phyloP scores from a whole-genome alignment of 2,888 invertebrate species.

The Hypomecis atomaria region DNA sequence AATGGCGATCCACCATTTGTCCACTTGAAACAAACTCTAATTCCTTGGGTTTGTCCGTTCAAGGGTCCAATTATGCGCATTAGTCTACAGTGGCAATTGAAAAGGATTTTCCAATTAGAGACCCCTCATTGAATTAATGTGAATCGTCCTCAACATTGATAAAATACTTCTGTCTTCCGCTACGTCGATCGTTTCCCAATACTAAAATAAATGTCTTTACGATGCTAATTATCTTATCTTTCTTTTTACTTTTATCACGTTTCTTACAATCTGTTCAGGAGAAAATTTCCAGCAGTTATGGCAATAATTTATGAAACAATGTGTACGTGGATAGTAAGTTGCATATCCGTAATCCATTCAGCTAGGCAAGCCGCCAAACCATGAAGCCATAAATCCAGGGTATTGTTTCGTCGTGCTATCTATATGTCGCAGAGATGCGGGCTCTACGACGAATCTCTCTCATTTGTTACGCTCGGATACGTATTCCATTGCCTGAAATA shows the following conservation, averaged over 20 bases:
- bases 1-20: slow-evolving; percentile 49
- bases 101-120: slow-evolving; percentile 73
- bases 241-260: slow-evolving; percentile 37
- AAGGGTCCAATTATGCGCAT: slow-evolving; percentile 72
- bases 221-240: slow-evolving; percentile 37
- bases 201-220: slow-evolving; percentile 38
- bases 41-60: slow-evolving; percentile 63
- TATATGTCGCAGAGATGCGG: slow-evolving; percentile 56
- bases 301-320: slow-evolving; percentile 15
- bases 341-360: slow-evolving; percentile 41
- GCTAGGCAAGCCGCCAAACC: slow-evolving; percentile 51
- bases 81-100: slow-evolving; percentile 59
- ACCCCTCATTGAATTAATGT: slow-evolving; percentile 69
- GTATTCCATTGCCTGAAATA: slow-evolving; percentile 34
- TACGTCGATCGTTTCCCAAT: slow-evolving; percentile 54
- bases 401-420: slow-evolving; percentile 63
- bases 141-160: slow-evolving; percentile 58
- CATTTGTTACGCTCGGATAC: slow-evolving; percentile 33
- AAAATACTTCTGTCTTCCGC: slow-evolving; percentile 61
- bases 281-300: neutral
- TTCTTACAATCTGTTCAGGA: slow-evolving; percentile 10
- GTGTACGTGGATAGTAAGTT: slow-evolving; percentile 42
- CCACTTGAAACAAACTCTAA: slow-evolving; percentile 54
- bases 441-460: slow-evolving; percentile 43
- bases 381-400: slow-evolving; percentile 62